phyloP scores from a whole-genome alignment of 2,113 vertebrate genomes.

The Plestiodon gilberti region DNA sequence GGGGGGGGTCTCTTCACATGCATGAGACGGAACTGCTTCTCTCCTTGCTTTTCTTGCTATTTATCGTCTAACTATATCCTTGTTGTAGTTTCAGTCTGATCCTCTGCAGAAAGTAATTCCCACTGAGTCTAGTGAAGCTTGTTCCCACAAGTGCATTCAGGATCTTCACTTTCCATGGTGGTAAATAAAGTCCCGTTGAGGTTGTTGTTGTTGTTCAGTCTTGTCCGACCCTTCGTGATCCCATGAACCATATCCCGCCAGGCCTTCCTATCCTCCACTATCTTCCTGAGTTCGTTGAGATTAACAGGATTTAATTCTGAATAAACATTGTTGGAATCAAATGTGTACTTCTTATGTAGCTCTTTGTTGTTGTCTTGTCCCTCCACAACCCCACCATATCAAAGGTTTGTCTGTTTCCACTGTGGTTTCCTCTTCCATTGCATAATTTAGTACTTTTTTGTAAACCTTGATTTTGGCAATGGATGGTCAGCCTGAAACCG shows the following conservation, averaged over 20 bases:
- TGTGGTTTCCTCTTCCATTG: not conserved
- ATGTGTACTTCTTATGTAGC: not conserved
- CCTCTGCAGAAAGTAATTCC: no score
- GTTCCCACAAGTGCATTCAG: no score
- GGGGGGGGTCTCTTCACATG: not conserved
- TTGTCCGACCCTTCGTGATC: no score
- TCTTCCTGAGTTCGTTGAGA: no score
- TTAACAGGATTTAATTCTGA: not conserved
- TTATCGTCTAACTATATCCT: not conserved
- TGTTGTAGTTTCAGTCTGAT: not conserved
- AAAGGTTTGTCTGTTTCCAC: not conserved
- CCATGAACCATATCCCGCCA: no score
- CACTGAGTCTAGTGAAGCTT: no score
- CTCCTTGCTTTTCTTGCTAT: not conserved
- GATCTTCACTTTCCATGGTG: no score
- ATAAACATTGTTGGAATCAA: not conserved
- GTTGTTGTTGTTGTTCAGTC: no score
- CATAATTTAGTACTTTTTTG: conserved; percentile 10
- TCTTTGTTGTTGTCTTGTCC: not conserved
- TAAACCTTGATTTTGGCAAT: not conserved
- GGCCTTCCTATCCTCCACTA: no score
- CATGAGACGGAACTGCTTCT: not conserved
- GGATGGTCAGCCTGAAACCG: not conserved
- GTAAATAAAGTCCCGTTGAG: no score
- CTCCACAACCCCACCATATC: not conserved